phyloP scores from a whole-genome alignment of 2,797 vertebrate genomes.

The Hemibagrus guttatus region DNA sequence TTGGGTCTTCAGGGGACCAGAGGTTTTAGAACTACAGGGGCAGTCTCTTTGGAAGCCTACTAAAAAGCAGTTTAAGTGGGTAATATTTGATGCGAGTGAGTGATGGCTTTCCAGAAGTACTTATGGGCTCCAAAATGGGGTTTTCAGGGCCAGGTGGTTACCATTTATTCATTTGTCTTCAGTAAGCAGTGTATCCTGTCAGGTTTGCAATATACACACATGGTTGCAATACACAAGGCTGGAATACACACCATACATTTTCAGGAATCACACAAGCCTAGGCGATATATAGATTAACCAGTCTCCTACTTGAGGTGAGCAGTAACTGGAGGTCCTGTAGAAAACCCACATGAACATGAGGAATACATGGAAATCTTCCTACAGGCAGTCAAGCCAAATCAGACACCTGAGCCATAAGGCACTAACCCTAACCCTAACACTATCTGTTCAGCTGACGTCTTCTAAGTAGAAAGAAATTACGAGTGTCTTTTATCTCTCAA shows the following conservation, averaged over 20 bases:
- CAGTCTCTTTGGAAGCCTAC: not conserved
- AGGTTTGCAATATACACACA: not conserved
- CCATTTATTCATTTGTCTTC: not conserved
- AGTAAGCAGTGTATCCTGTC: not conserved
- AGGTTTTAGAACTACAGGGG: not conserved
- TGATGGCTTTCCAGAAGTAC: not conserved
- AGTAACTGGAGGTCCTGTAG: not conserved
- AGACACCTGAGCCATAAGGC: not conserved
- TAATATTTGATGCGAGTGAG: not conserved
- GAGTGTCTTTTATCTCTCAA: not conserved
- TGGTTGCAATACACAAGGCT: not conserved
- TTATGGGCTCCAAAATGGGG: not conserved
- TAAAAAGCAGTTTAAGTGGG: not conserved
- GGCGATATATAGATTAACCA: not conserved
- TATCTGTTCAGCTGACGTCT: not conserved
- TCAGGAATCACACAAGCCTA: not conserved
- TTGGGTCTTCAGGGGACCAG: not conserved
- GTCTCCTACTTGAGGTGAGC: not conserved
- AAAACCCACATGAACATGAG: not conserved
- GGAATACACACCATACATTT: not conserved
- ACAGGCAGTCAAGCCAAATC: not conserved
- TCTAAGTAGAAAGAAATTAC: not conserved
- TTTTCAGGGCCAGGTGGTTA: not conserved
- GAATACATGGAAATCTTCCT: not conserved
- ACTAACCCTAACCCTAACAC: not conserved